Evolutionary conservation across 2,113 vertebrate genomes (phyloP).

Genomic region (Pseudorhombus dupliciocellatus): DNA sequence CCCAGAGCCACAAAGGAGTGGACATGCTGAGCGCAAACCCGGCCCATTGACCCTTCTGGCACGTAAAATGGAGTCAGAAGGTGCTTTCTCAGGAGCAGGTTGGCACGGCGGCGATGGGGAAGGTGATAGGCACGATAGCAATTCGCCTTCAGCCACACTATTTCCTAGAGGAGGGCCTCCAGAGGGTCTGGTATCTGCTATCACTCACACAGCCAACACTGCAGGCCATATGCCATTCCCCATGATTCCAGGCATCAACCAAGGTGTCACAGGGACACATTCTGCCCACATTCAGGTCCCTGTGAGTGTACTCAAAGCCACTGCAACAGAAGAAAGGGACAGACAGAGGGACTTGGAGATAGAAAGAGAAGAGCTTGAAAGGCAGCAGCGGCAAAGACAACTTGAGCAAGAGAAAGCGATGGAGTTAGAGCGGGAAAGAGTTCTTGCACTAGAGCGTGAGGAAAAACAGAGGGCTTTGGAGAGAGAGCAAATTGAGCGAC

Average conservation of each 20-base stretch:
- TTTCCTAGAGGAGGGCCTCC: constrained; percentile 59
- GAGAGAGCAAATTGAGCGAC: constrained; percentile 59
- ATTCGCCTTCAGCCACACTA: constrained; percentile 32
- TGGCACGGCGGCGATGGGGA: constrained; percentile 64
- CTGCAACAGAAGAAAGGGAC: constrained; percentile 57
- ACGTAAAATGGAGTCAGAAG: constrained; percentile 82
- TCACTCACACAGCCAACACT: constrained; percentile 71
- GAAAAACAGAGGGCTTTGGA: constrained; percentile 65
- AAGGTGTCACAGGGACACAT: constrained; percentile 54
- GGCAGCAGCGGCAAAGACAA: constrained; percentile 60
- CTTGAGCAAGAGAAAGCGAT: constrained; percentile 46
- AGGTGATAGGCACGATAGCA: constrained; percentile 65
- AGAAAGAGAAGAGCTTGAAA: constrained; percentile 66
- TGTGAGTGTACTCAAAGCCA: constrained; percentile 69
- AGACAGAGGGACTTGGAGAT: constrained; percentile 54
- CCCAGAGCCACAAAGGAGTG: constrained; percentile 79
- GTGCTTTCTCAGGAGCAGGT: constrained; percentile 75
- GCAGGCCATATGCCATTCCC: constrained; percentile 57
- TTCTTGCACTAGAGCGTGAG: constrained; percentile 50
- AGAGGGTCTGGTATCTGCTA: constrained; percentile 69
- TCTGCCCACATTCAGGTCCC: constrained; percentile 62
- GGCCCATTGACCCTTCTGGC: constrained; percentile 80
- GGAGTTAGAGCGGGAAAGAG: constrained; percentile 59
- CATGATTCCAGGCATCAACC: constrained; percentile 65
- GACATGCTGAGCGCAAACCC: constrained; percentile 75